Conservation (phyloP, 2,888 invertebrate species). For the Caenorhabditis sinica region DNA sequence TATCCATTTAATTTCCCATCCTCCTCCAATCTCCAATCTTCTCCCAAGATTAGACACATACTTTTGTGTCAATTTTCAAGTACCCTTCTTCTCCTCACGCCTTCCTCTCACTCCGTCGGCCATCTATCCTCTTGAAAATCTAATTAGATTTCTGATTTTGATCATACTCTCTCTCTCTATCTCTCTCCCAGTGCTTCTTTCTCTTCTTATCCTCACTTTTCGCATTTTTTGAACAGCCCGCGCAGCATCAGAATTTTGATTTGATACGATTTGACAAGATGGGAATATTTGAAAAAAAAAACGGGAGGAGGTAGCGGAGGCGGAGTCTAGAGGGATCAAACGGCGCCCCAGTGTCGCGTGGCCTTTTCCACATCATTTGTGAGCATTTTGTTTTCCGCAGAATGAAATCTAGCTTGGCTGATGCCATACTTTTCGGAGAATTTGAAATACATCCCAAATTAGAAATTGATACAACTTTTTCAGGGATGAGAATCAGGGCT, state of each 20-base stretch:
- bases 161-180: background rate
- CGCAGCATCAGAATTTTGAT: background rate
- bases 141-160: slow-evolving; percentile 37
- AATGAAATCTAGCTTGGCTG: background rate
- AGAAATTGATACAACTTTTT: too few relatives aligned
- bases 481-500: too few relatives aligned
- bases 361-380: slow-evolving; percentile 60
- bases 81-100: slow-evolving; percentile 12
- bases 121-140: slow-evolving; percentile 24
- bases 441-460: too few relatives aligned
- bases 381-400: background rate
- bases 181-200: background rate
- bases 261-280: slow-evolving; percentile 17
- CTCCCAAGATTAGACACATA: slow-evolving; percentile 1
- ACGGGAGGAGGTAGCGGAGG: background rate
- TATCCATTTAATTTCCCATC: background rate
- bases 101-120: background rate
- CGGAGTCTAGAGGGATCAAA: slow-evolving; percentile 1
- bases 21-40: background rate
- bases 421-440: background rate
- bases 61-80: slow-evolving; percentile 61
- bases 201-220: background rate
- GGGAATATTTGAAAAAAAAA: slow-evolving; percentile 1
- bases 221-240: background rate
- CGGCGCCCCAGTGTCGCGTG: slow-evolving; percentile 48